These are phyloP conservation scores for Andricus quercusramuli DNA, from an alignment of 2,888 invertebrate species.

Conservation along the genomic window DNA sequence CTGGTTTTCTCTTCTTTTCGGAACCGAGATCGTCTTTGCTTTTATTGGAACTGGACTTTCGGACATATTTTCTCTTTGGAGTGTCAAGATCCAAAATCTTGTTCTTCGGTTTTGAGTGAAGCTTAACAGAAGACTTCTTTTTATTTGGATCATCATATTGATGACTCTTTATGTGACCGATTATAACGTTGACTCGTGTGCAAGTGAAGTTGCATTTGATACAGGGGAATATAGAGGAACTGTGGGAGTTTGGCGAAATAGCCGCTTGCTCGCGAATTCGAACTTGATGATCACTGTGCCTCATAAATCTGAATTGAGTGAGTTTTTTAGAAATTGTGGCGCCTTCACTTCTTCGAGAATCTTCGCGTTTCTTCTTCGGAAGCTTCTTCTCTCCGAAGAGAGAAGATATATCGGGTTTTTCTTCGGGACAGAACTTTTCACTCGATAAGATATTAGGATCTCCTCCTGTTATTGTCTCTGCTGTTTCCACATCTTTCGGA, in stretches of 20 bases:
- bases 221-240: conserved; percentile 80
- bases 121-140: conserved; percentile 49
- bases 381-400: conserved; percentile 81
- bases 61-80: conserved; percentile 77
- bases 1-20: conserved; percentile 71
- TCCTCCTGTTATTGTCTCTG: conserved; percentile 87
- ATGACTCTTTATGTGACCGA: conserved; percentile 87
- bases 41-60: conserved; percentile 66
- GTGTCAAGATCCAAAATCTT: conserved; percentile 58
- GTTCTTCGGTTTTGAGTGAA: conserved; percentile 61
- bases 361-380: conserved; percentile 73
- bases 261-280: conserved; percentile 82
- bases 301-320: conserved; percentile 79
- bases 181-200: conserved; percentile 86
- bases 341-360: conserved; percentile 62
- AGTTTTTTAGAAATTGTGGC: conserved; percentile 70
- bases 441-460: conserved; percentile 85
- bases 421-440: conserved; percentile 81
- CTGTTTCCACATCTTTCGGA: conserved; percentile 87
- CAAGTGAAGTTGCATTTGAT: conserved; percentile 84
- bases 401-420: conserved; percentile 80
- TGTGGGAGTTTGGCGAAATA: conserved; percentile 66
- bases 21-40: conserved; percentile 72
- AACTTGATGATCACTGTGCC: conserved; percentile 82
- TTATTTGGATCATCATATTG: conserved; percentile 76